Conservation (phyloP, 2,113 vertebrate genomes). For the Tyto alba region DNA sequence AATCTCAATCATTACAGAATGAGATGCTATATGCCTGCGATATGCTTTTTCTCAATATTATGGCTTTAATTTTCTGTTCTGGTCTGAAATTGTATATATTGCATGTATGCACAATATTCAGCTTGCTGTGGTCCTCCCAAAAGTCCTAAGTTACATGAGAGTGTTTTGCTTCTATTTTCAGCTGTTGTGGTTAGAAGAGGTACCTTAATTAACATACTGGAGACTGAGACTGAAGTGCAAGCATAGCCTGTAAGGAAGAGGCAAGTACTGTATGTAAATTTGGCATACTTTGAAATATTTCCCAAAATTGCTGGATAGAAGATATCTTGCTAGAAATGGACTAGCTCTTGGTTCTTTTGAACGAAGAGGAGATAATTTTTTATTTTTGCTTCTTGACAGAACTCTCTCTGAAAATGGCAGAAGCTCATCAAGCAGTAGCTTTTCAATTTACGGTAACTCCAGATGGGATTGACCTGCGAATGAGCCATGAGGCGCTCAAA, state of each 20-base stretch:
- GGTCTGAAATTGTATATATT: background rate
- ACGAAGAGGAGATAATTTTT: background rate
- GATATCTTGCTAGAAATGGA: background rate
- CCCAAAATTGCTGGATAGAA: background rate
- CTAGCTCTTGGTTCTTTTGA: background rate
- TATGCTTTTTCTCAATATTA: background rate
- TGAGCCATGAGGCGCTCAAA: conserved; percentile 90
- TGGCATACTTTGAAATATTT: background rate
- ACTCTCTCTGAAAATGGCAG: conserved; percentile 79
- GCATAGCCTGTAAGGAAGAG: background rate
- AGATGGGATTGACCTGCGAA: conserved; percentile 89
- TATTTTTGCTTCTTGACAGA: background rate
- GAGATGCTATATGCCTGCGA: background rate
- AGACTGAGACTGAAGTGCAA: background rate
- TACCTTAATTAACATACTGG: background rate
- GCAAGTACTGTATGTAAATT: background rate
- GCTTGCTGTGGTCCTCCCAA: background rate
- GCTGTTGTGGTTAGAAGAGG: background rate
- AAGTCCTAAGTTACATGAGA: background rate
- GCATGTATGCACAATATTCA: accelerated
- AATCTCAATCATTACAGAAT: background rate
- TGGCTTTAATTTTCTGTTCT: background rate
- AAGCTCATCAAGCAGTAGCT: conserved; percentile 95
- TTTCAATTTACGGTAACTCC: conserved; percentile 95
- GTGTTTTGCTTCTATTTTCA: background rate